Conservation (phyloP, 2,113 vertebrate genomes). For the Pachycephala philippinensis region DNA sequence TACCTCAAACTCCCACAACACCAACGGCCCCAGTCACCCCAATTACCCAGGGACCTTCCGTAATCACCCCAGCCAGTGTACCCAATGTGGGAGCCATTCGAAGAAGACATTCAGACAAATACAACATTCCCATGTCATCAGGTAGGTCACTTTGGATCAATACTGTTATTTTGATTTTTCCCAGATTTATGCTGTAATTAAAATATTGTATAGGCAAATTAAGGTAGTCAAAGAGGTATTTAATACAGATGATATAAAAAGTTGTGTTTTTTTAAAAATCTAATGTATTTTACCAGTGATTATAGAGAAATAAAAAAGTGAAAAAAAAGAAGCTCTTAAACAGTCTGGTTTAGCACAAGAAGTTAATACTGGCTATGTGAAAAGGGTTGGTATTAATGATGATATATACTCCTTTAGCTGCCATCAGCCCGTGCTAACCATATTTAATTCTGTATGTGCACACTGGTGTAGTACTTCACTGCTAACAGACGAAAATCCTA, state of each 20-base stretch:
- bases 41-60: constrained; percentile 95
- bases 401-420: not conserved
- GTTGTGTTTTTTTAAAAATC: not conserved
- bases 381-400: not conserved
- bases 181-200: not conserved
- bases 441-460: not conserved
- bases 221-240: not conserved
- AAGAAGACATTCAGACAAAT: constrained; percentile 98
- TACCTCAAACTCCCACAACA: constrained; percentile 99
- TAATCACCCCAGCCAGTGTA: constrained; percentile 95
- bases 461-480: not conserved
- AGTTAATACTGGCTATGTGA: not conserved
- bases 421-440: not conserved
- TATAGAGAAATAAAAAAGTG: not conserved
- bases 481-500: not conserved
- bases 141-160: constrained; percentile 75
- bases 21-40: constrained; percentile 96
- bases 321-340: not conserved
- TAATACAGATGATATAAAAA: not conserved
- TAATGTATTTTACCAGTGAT: not conserved
- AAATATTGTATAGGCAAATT: not conserved
- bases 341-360: not conserved
- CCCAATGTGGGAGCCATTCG: constrained; percentile 98
- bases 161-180: not conserved
- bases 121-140: constrained; percentile 97